Conservation (phyloP, 2,797 vertebrate genomes). For the Schizopygopsis pylzovi region DNA sequence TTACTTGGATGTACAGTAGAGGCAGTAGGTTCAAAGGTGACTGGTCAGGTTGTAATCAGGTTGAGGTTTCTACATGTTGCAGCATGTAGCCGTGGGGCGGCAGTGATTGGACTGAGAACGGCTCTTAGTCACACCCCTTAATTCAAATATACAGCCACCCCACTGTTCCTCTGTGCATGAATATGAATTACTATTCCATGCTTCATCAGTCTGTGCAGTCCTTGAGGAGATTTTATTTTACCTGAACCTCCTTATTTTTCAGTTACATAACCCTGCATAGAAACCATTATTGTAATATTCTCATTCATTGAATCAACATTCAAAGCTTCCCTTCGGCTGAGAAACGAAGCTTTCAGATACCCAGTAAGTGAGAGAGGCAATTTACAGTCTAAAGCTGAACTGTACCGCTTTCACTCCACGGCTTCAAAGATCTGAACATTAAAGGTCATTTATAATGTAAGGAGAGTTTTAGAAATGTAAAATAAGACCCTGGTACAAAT, state of each 20-base stretch:
- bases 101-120: not conserved
- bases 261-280: constrained; percentile 32
- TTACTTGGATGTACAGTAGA: not conserved
- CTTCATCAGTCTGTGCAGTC: constrained; percentile 37
- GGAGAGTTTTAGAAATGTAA: constrained; percentile 1
- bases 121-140: constrained; percentile 18
- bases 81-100: not conserved
- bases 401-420: not conserved
- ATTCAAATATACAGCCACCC: constrained; percentile 30
- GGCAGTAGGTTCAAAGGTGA: not conserved
- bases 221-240: constrained; percentile 45
- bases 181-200: constrained; percentile 39
- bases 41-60: not conserved
- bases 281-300: constrained; percentile 40
- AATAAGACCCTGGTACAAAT: not conserved
- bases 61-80: not conserved
- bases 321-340: constrained; percentile 9
- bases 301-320: constrained; percentile 37
- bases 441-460: not conserved
- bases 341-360: not conserved
- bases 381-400: constrained; percentile 26
- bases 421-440: constrained; percentile 9
- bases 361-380: not conserved
- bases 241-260: constrained; percentile 32
- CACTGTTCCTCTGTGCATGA: constrained; percentile 28